Evolutionary conservation across 2,888 invertebrate genomes (phyloP), one percentile per base, ranked within the genome.

Genomic region (Platycheirus albimanus): DNA sequence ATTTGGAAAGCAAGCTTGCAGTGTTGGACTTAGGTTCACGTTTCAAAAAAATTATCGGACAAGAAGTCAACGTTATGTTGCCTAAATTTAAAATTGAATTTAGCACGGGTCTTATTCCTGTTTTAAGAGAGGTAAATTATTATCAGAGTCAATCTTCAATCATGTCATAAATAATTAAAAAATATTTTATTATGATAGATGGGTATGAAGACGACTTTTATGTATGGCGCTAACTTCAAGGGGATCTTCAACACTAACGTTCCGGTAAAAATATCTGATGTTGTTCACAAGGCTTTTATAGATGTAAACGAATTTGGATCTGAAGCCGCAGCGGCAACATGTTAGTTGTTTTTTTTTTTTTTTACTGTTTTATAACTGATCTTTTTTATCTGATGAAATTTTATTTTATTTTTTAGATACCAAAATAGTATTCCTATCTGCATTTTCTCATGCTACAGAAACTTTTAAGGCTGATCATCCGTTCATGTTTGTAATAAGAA

Each of bases 281-380:
- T 95, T 2, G 89, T 96, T 0, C 97, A 97, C 88, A 97, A 97
- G 89, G 95, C 96, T 0, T 96, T 95, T 87, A 94, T 97, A 86
- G 95, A 96, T 87, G 95, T 97, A 0, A 95, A 96, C 89, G 97
- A 97, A 88, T 95, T 96, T 87, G 97, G 97, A 0, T 95, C 96
- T 1, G 97, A 96, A 88, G 95, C 96, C 0, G 95, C 96, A 5
- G 80, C 80, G 1, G 13, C 80, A 11, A 80, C 80, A 43, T 69
- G 80, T 80, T 64, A 61, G 64, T 43, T 36, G n/a, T 24, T 36
- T 33, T 54, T 30, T n/a, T 36, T 15, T 24, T 36, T 33, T 54
- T 30, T n/a, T 28, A 20, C 7, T 33, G 1, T n/a, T 1, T 15
- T 0, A 1, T 33, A 84, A 19, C 1, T 30, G 1, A 13, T 33